Evolutionary conservation across 2,888 invertebrate species (phyloP).

Genomic region (Cylindroiulus punctatus): DNA sequence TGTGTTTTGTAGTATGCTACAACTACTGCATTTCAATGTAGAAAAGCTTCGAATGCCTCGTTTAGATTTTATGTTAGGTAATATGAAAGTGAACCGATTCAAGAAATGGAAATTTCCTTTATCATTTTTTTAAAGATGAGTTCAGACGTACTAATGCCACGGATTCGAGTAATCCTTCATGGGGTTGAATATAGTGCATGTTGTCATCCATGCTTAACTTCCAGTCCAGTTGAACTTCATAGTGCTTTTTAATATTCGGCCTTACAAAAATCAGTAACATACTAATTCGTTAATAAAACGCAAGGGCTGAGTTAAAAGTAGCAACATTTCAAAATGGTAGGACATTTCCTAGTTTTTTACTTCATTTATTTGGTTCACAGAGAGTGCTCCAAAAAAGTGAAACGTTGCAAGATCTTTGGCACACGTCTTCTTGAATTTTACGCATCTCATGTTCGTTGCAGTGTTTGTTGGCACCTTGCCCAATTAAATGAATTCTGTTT

Average conservation of each 20-base stretch:
- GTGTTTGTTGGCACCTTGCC: conserved; percentile 39
- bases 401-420: background rate
- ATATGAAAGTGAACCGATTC: background rate
- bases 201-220: too few relatives aligned
- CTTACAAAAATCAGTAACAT: too few relatives aligned
- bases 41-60: background rate
- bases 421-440: conserved; percentile 7
- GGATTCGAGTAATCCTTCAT: background rate
- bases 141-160: too few relatives aligned
- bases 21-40: conserved; percentile 35
- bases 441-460: background rate
- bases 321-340: too few relatives aligned
- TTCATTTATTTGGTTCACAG: too few relatives aligned
- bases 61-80: background rate
- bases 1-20: conserved; percentile 6
- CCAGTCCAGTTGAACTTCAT: too few relatives aligned
- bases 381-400: background rate
- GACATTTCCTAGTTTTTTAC: too few relatives aligned
- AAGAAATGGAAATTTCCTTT: background rate
- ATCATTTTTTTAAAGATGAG: background rate
- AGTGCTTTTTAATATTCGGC: too few relatives aligned
- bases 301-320: too few relatives aligned
- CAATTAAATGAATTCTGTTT: conserved; percentile 40
- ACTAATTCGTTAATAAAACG: too few relatives aligned
- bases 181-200: background rate